Evolutionary conservation across 2,888 invertebrate genomes (phyloP), one percentile per base, ranked within the genome.

Genomic region (Metacarcinus magister): DNA sequence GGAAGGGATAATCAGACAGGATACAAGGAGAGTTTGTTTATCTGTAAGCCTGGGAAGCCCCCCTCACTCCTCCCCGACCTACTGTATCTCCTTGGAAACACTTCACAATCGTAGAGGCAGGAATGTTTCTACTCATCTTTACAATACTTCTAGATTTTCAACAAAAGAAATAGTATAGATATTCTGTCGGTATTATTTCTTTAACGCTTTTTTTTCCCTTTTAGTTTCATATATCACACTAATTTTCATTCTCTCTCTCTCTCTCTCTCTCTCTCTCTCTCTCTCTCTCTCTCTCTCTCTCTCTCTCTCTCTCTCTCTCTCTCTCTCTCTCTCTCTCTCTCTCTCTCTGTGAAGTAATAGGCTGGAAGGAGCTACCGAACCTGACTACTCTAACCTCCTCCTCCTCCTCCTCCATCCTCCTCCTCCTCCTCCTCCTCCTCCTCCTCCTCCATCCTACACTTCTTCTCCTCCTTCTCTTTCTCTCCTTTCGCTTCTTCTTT

Each of bases 361-460:
- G 54, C 8, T 54, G 54, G 54, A 54, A 54, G 54, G 54, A 54
- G 54, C 10, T 54, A 54, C 54, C 16, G 54, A 54, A 54, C 54
- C 54, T 54, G 54, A 54, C 54, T 54, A 10, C 7, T 28, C 13
- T 28, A 82, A 4, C 67, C 19, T 23, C 67, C 23, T 5, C 67
- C 19, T 67, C 32, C 32, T 28, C 32, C 28, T 32, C 7, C 13
- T 82, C 82, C 28, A 32, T 60, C 60, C 19, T 60, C 60, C 10
- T 60, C 60, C 60, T 60, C 60, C 60, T 60, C 60, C 10, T 67
- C 67, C 67, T 67, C 67, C 67, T 67, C 67, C 67, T 67, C 67
- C 67, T 67, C 67, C 32, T 82, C 82, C 82, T 82, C 32, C 32
- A 1, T 16, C 23, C 5, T 48, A 8, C 48, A 48, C 48, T 67